These are phyloP conservation scores for Rhinatrema bivittatum DNA, from an alignment of 2,797 vertebrate genomes.

Conservation along the genomic window DNA sequence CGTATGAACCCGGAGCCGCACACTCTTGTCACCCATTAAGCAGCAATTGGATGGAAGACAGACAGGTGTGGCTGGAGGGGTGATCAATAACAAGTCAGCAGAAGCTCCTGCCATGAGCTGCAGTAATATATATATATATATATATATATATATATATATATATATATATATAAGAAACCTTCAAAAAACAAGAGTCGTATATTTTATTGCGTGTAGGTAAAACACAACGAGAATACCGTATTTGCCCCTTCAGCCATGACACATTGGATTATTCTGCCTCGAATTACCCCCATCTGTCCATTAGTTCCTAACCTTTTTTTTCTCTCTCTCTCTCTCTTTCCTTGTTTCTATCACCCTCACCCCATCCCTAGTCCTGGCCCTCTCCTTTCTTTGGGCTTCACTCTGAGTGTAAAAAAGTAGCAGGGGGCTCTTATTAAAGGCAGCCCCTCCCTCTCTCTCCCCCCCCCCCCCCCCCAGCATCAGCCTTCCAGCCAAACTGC, in stretches of 20 bases:
- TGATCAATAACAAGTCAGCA: not conserved
- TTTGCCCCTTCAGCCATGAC: conserved; percentile 55
- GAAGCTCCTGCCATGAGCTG: not conserved
- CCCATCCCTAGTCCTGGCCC: conserved; percentile 49
- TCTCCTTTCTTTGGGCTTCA: conserved; percentile 56
- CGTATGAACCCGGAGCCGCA: too few relatives aligned
- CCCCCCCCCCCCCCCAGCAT: conserved; percentile 62
- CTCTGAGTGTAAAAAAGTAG: conserved; percentile 73
- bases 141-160: too few relatives aligned
- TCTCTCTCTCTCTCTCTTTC: conserved; percentile 33
- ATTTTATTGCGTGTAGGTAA: conserved; percentile 55
- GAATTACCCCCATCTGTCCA: conserved; percentile 86
- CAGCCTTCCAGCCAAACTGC: conserved; percentile 86
- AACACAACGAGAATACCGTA: conserved; percentile 42
- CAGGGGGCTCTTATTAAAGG: conserved; percentile 77
- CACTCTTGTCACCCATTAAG: too few relatives aligned
- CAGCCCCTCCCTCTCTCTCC: conserved; percentile 45
- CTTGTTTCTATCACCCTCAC: conserved; percentile 31
- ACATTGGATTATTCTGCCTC: conserved; percentile 83
- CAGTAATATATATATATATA: not conserved
- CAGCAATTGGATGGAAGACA: too few relatives aligned
- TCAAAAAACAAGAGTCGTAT: conserved; percentile 37
- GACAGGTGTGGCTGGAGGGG: conserved; percentile 21
- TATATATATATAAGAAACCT: too few relatives aligned
- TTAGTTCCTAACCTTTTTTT: conserved; percentile 67